Base-by-base conservation (phyloP, 2,797 vertebrate species). In the Hyperoplus lanceolatus region DNA sequence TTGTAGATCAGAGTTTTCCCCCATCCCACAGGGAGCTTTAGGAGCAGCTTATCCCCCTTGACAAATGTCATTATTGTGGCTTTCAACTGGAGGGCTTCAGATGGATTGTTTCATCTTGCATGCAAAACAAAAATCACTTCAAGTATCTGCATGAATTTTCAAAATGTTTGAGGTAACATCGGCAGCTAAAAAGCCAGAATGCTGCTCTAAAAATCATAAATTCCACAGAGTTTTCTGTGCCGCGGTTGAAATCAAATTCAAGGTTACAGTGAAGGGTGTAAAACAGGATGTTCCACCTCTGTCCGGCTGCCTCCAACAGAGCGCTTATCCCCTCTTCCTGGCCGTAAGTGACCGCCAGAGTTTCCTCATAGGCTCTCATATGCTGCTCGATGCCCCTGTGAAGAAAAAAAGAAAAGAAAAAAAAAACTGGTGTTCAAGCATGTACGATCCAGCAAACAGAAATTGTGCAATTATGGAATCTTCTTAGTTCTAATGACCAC, bases 291-390 rank as follows among this genome's bases (percentile, higher is more conserved):
- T 49, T 48, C 57, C 66, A 96, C 96, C 96, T 96, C 65, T 60
- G 77, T 71, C 94, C 96, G 10, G 94, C 94, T 39, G 94, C 93
- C 71, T 95, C 92, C 84, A 96, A 71, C 75, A 96, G 80, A 8
- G 81, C 56, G 2, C 91, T 54, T 0, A 96, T 93, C 60, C 87
- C 89, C 7, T 90, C 87, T 21, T 50, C 90, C 50, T 95, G 93
- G 42, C 86, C 73, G 21, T 96, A 97, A 4, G 96, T 96, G 63
- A 92, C 65, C 58, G 93, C 90, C 89, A 94, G 68, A 64, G 91
- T 86, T 46, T 59, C 39, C 80, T 96, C 75, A 39, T 93, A 95
- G 0, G 79, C 89, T 60, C 71, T 71, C 65, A 96, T 70, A 63
- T 90, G 90, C 73, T 95, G 91, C 78, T 92, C 57, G 36, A 96